These are phyloP conservation scores for Popillia japonica DNA, from an alignment of 1,140 invertebrate species.

Conservation along the genomic window DNA sequence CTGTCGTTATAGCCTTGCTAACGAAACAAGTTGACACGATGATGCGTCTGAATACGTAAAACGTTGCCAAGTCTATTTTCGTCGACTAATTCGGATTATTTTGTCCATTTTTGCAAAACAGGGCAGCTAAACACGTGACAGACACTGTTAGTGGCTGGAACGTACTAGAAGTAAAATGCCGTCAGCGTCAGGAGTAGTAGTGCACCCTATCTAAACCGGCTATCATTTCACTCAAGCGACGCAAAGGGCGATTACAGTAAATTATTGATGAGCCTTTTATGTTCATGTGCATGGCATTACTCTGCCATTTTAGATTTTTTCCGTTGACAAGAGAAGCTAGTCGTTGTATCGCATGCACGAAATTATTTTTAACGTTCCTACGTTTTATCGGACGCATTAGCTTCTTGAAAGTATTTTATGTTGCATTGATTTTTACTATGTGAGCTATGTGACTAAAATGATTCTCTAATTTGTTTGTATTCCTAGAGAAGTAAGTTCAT, in stretches of 20 bases:
- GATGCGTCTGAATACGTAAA: constrained; percentile 24
- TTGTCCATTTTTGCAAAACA: constrained; percentile 13
- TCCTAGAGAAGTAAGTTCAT: background rate
- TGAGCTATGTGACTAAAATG: no score
- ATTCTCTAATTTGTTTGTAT: background rate
- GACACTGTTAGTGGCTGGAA: background rate
- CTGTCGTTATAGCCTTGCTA: no score
- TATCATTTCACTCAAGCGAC: constrained; percentile 36
- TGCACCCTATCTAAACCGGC: constrained; percentile 36
- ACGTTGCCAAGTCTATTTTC: constrained; percentile 38
- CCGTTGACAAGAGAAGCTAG: constrained; percentile 33
- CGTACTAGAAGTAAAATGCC: constrained; percentile 4
- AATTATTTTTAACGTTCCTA: background rate
- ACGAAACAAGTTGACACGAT: constrained; percentile 28
- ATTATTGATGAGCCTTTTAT: constrained; percentile 50
- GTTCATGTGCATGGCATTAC: constrained; percentile 47
- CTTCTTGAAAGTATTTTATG: background rate
- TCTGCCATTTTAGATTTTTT: constrained; percentile 48
- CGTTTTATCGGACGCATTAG: background rate
- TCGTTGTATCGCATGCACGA: constrained; percentile 24
- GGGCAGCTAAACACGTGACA: background rate
- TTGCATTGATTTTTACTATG: background rate
- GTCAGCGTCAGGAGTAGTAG: constrained; percentile 21
- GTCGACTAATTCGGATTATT: constrained; percentile 19
- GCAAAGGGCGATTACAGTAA: constrained; percentile 41